Conservation (phyloP, 2,888 invertebrate species). For the Phorcus lineatus region DNA sequence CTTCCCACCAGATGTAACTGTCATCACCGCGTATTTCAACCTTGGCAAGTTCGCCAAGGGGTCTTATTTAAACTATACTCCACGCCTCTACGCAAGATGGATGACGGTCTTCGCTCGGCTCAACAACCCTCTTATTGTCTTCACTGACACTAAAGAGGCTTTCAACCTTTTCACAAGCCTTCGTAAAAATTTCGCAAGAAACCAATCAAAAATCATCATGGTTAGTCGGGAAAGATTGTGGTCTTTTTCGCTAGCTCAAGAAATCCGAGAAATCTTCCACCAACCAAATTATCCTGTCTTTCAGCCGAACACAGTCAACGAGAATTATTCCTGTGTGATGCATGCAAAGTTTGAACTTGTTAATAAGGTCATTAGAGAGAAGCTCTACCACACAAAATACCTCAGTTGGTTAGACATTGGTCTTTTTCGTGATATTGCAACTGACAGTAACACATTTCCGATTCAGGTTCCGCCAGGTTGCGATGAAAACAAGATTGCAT, state of each 20-base stretch:
- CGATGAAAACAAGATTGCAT: constrained; percentile 49
- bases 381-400: constrained; percentile 59
- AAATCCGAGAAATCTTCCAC: constrained; percentile 52
- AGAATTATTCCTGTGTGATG: constrained; percentile 68
- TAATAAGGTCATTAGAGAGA: constrained; percentile 49
- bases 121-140: constrained; percentile 62
- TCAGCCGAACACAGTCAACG: constrained; percentile 65
- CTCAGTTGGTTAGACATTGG: constrained; percentile 69
- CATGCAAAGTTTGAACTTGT: constrained; percentile 70
- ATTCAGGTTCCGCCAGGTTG: constrained; percentile 47
- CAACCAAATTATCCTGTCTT: constrained; percentile 60
- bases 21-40: constrained; percentile 62
- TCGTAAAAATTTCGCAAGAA: constrained; percentile 41
- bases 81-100: constrained; percentile 57
- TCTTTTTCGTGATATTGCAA: constrained; percentile 56
- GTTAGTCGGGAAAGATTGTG: constrained; percentile 51
- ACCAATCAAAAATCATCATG: constrained; percentile 47
- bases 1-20: constrained; percentile 49
- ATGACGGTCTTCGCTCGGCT: constrained; percentile 60
- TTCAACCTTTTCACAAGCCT: constrained; percentile 42
- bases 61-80: constrained; percentile 34
- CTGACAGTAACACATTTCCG: constrained; percentile 41
- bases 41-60: constrained; percentile 55
- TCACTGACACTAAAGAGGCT: constrained; percentile 54
- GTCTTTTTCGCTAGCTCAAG: constrained; percentile 53